Conservation (phyloP, 1,140 invertebrate genomes). For the Cherax destructor region DNA sequence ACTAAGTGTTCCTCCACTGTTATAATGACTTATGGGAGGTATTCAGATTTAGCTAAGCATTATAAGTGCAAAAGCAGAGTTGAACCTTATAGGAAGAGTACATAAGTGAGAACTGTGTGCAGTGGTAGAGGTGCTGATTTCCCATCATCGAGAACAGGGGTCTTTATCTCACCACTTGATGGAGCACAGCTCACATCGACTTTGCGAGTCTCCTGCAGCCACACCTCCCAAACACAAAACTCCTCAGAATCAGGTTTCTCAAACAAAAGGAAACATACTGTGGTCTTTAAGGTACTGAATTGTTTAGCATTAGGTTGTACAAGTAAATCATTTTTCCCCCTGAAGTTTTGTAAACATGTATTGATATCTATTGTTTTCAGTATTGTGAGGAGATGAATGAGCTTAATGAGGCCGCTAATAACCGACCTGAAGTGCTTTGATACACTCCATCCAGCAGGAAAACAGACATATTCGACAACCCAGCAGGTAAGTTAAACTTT, state of each 20-base stretch:
- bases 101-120: not conserved
- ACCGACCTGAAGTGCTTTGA: constrained; percentile 87
- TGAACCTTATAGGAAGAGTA: not conserved
- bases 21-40: not conserved
- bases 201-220: not conserved
- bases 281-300: constrained; percentile 46
- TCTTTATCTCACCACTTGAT: not conserved
- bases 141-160: not conserved
- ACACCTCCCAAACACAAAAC: not conserved
- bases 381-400: constrained; percentile 95
- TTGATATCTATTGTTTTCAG: constrained; percentile 76
- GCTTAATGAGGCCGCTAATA: constrained; percentile 91
- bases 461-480: constrained; percentile 90
- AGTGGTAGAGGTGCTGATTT: not conserved
- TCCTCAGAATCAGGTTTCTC: constrained; percentile 3
- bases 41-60: not conserved
- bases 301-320: not conserved
- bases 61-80: not conserved
- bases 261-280: constrained; percentile 49
- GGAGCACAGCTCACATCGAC: not conserved
- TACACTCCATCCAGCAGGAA: constrained; percentile 94
- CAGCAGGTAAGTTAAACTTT: constrained; percentile 78
- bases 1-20: too few species aligned
- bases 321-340: not conserved
- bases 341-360: not conserved